Evolutionary conservation across 2,888 invertebrate species (phyloP).

Genomic region (Caradrina kadenii): DNA sequence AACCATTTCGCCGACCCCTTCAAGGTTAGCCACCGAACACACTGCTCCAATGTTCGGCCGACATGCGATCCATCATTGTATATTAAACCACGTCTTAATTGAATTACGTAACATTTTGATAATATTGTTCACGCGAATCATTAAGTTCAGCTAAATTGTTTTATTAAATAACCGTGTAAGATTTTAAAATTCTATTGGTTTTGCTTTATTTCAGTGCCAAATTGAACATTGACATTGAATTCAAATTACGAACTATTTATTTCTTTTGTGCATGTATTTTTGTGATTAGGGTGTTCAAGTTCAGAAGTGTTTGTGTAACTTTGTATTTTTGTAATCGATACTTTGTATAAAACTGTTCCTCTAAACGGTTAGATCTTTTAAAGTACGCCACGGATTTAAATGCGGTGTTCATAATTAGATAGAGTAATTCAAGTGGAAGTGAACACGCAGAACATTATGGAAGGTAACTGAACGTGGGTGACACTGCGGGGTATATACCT

Average conservation of each 20-base stretch:
- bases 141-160: constrained; percentile 45
- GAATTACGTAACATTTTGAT: constrained; percentile 53
- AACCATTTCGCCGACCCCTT: constrained; percentile 75
- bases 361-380: too few species aligned
- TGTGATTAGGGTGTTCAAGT: constrained; percentile 1
- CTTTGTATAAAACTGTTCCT: too few species aligned
- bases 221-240: constrained; percentile 21
- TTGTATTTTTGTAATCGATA: not conserved
- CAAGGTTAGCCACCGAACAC: constrained; percentile 65
- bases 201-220: constrained; percentile 27
- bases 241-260: constrained; percentile 5
- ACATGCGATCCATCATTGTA: constrained; percentile 66
- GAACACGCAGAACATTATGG: too few species aligned
- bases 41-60: constrained; percentile 51
- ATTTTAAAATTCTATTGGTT: constrained; percentile 42
- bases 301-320: constrained; percentile 3
- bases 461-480: too few species aligned
- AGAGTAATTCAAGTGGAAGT: too few species aligned
- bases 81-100: constrained; percentile 40
- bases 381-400: too few species aligned
- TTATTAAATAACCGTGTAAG: constrained; percentile 47
- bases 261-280: constrained; percentile 32
- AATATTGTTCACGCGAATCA: constrained; percentile 41
- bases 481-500: too few species aligned
- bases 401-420: too few species aligned